These are phyloP conservation scores for Drosophila hamatofila DNA, from an alignment of 2,888 invertebrate genomes.

Conservation along the genomic window DNA sequence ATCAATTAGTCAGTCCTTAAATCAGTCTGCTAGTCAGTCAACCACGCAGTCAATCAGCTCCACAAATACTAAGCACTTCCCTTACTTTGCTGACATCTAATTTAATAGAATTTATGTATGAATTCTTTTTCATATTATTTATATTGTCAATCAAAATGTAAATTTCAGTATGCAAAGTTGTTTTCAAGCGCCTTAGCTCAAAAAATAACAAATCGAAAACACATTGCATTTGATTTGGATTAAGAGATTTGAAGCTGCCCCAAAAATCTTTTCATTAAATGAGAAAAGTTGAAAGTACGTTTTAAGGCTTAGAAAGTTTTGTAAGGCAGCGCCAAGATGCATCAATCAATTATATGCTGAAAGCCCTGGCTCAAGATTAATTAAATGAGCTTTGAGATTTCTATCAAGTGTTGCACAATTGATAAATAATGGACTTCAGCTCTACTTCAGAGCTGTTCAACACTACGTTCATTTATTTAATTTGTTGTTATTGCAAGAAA, in stretches of 20 bases:
- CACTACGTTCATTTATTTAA: neutral
- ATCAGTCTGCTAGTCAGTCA: neutral
- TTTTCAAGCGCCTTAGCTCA: neutral
- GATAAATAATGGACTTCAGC: neutral
- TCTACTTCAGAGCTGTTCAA: neutral
- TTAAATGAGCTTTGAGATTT: neutral
- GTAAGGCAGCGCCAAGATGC: neutral
- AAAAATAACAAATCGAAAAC: conserved; percentile 5
- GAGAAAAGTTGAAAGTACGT: conserved; percentile 32
- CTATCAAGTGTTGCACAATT: neutral
- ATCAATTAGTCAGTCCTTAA: neutral
- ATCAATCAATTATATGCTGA: conserved; percentile 2
- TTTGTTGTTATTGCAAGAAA: neutral
- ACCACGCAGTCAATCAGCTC: neutral
- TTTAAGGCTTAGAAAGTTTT: conserved; percentile 27
- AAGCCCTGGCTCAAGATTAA: neutral
- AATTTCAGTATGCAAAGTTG: neutral
- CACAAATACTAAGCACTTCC: neutral
- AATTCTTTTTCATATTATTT: neutral
- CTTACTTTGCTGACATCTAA: neutral
- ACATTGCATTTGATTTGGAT: conserved; percentile 21
- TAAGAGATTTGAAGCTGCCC: conserved; percentile 5
- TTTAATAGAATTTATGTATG: neutral
- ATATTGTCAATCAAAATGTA: conserved; percentile 8
- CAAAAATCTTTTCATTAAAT: conserved; percentile 4